Evolutionary conservation across 2,797 vertebrate species (phyloP).

Genomic region (Chelonia mydas): DNA sequence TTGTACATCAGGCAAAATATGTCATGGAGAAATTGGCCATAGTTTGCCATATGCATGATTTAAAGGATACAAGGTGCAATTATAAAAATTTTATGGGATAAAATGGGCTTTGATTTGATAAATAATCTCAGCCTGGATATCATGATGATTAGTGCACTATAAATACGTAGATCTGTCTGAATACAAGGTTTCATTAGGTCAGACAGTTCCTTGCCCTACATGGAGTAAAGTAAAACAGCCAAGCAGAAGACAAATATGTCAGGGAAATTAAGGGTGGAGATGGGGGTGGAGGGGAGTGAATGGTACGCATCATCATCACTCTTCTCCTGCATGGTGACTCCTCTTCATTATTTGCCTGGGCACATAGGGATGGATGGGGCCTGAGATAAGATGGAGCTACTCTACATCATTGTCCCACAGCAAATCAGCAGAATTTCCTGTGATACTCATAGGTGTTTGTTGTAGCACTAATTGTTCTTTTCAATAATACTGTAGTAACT

Average conservation of each 20-base stretch:
- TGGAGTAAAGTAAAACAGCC: background rate
- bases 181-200: background rate
- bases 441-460: background rate
- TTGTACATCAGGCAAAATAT: background rate
- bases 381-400: background rate
- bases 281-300: background rate
- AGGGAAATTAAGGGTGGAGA: background rate
- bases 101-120: background rate
- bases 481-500: background rate
- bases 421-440: background rate
- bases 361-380: background rate
- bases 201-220: background rate
- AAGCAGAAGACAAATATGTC: background rate
- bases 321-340: background rate
- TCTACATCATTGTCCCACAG: background rate
- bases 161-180: background rate
- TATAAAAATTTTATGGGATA: background rate
- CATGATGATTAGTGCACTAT: background rate
- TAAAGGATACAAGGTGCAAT: background rate
- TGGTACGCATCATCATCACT: too few species aligned
- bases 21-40: background rate
- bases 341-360: background rate
- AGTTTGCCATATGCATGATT: background rate
- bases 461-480: background rate
- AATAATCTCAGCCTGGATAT: background rate